A percentile compares a stretch with the other conserved stretches of the same genome.
phyloP scores from a whole-genome alignment of 2,888 invertebrate genomes.

The Pachymerium ferrugineum region DNA sequence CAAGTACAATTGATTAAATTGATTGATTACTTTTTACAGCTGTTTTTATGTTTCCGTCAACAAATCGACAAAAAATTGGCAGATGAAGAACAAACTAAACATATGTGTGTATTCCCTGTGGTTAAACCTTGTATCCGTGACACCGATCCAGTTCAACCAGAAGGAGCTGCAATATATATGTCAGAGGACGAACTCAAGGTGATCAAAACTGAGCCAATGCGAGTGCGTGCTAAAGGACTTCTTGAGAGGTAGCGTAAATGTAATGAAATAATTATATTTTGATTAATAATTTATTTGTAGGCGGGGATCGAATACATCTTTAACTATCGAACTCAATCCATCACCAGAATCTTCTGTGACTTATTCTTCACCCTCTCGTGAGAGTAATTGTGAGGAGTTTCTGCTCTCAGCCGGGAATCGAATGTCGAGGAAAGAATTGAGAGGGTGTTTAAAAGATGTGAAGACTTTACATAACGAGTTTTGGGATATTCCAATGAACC shows the following conservation, averaged over 20 bases:
- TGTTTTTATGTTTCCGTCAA: slow-evolving; percentile 35
- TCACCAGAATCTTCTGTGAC: slow-evolving; percentile 52
- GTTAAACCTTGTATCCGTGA: slow-evolving; percentile 38
- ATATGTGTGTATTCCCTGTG: slow-evolving; percentile 37
- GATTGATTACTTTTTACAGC: slow-evolving; percentile 28
- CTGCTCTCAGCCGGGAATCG: slow-evolving; percentile 56
- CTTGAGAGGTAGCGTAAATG: slow-evolving; percentile 40
- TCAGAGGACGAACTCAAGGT: slow-evolving; percentile 35
- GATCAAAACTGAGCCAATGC: slow-evolving; percentile 37
- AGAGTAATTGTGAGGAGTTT: slow-evolving; percentile 53
- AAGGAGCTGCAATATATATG: slow-evolving; percentile 35
- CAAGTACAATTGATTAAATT: neutral
- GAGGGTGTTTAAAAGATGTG: slow-evolving; percentile 51
- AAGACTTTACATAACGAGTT: slow-evolving; percentile 73
- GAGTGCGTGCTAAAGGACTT: slow-evolving; percentile 39
- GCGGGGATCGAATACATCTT: slow-evolving; percentile 81
- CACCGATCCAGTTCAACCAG: slow-evolving; percentile 38
- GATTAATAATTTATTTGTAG: slow-evolving; percentile 48
- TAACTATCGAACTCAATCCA: slow-evolving; percentile 71
- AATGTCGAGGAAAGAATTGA: slow-evolving; percentile 53
- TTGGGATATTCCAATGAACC: slow-evolving; percentile 89
- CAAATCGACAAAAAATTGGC: slow-evolving; percentile 33
- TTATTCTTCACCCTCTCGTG: slow-evolving; percentile 35
- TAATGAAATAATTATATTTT: too few species aligned
- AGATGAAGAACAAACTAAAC: slow-evolving; percentile 34